phyloP scores from a whole-genome alignment of 2,113 vertebrate species.

The Ahaetulla prasina region DNA sequence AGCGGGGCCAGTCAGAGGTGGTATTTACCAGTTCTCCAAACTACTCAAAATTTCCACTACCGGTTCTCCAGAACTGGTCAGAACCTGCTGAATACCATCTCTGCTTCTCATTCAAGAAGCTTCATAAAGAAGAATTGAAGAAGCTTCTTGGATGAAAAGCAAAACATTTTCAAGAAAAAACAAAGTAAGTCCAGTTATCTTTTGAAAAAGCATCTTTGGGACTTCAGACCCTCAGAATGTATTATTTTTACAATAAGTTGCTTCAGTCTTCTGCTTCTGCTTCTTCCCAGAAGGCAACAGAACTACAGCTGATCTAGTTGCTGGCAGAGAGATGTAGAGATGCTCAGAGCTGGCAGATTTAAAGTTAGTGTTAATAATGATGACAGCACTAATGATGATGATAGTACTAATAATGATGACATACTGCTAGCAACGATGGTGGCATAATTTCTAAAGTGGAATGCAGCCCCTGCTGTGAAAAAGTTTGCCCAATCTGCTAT shows the following conservation, averaged over 20 bases:
- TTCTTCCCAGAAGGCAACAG: background rate
- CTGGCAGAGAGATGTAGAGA: background rate
- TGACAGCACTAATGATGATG: background rate
- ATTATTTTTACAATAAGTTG: background rate
- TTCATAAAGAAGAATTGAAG: background rate
- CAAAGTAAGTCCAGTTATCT: background rate
- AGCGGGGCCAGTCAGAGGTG: too few species aligned
- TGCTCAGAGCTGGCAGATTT: background rate
- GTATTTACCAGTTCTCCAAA: too few species aligned
- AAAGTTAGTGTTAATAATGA: background rate
- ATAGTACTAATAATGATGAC: background rate
- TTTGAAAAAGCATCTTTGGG: background rate
- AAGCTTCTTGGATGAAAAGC: background rate
- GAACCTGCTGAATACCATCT: too few species aligned
- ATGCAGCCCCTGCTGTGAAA: background rate
- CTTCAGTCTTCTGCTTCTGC: background rate
- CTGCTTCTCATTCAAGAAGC: background rate
- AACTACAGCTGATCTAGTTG: background rate
- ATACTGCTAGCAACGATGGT: background rate
- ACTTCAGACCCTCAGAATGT: background rate
- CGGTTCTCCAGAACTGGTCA: too few species aligned
- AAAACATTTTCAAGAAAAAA: background rate
- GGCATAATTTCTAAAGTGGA: background rate
- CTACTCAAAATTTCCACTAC: too few species aligned
- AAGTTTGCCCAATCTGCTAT: background rate